Conservation (phyloP, 2,113 vertebrate genomes). For the Dasypus novemcinctus region DNA sequence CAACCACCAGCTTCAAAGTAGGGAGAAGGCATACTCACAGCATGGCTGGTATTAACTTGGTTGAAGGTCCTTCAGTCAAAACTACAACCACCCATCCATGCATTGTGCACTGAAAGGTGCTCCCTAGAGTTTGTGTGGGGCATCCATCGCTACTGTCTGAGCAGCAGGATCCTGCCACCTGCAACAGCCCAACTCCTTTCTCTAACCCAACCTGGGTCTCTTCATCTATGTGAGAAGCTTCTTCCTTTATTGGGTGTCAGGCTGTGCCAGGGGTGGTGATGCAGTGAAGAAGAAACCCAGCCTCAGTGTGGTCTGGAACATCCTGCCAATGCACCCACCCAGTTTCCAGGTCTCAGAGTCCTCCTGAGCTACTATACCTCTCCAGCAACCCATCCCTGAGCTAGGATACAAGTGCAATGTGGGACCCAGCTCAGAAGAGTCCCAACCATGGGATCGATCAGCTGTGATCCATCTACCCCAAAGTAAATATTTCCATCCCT, state of each 20-base stretch:
- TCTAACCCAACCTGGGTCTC: neutral
- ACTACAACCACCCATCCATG: neutral
- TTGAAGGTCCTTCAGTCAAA: neutral
- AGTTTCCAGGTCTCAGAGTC: neutral
- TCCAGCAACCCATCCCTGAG: neutral
- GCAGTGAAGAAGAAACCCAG: neutral
- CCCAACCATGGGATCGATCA: neutral
- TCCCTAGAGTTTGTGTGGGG: neutral
- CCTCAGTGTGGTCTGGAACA: no score
- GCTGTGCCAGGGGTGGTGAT: neutral
- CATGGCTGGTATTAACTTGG: accelerated
- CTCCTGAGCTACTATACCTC: neutral
- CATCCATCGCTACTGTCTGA: neutral
- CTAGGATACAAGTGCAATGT: no score
- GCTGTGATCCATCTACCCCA: no score
- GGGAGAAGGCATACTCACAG: neutral
- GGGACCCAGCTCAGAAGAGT: neutral
- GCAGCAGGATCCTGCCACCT: neutral
- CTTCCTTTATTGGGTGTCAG: neutral
- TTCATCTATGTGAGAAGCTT: accelerated
- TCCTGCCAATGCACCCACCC: no score
- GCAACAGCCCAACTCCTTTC: neutral
- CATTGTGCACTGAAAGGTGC: accelerated
- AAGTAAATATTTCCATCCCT: no score
- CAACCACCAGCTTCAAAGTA: no score